Conservation (phyloP, 2,797 vertebrate species). For the Tapera naevia region DNA sequence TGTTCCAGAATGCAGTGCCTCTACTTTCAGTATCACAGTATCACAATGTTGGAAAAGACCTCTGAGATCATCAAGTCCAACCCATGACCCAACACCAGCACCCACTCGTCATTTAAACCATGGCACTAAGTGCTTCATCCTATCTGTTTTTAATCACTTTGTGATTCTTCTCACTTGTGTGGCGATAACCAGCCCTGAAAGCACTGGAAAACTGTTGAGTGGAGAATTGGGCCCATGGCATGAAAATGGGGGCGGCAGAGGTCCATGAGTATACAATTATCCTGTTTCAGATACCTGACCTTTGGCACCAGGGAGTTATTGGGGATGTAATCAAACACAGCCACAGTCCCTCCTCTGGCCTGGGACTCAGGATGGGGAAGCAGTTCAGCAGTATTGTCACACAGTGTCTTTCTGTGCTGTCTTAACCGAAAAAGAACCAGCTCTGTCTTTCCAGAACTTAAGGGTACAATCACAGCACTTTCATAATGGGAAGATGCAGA, state of each 20-base stretch:
- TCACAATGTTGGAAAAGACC: too few species aligned
- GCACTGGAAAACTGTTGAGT: neutral
- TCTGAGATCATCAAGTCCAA: too few species aligned
- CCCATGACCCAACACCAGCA: too few species aligned
- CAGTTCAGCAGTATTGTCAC: neutral
- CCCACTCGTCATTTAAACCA: too few species aligned
- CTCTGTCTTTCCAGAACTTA: neutral
- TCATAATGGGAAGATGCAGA: neutral
- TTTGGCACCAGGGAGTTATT: neutral
- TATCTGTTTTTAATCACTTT: too few species aligned
- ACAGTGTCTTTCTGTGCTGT: neutral
- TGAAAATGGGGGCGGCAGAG: fast-evolving
- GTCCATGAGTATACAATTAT: neutral
- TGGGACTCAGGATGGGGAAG: neutral
- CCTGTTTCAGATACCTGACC: neutral
- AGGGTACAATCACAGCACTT: neutral
- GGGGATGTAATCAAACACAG: neutral
- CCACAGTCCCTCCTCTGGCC: neutral
- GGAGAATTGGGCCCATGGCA: neutral
- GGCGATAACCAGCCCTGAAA: neutral
- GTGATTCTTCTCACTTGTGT: neutral
- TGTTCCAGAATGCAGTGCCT: neutral
- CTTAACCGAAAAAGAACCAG: neutral
- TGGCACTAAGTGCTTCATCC: too few species aligned
- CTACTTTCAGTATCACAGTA: too few species aligned